Percentiles rank a stretch among this genome's conserved stretches.
phyloP scores from a whole-genome alignment of 2,888 invertebrate species.

The Phorcus lineatus region DNA sequence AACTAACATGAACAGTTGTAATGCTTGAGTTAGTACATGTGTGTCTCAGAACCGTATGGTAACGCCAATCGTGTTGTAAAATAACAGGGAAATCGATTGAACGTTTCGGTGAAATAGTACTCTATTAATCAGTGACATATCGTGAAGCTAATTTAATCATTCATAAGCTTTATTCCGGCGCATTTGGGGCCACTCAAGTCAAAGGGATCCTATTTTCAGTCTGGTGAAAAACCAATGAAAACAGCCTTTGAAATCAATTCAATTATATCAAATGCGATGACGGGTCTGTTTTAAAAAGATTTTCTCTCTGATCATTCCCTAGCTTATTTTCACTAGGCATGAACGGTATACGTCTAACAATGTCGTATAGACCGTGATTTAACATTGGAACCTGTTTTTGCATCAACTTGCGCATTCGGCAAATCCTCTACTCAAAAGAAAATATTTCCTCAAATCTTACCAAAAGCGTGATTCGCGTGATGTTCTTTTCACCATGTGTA shows the following conservation, averaged over 20 bases:
- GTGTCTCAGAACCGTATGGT: no score
- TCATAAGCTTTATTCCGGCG: conserved; percentile 1
- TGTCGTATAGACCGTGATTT: neutral
- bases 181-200: neutral
- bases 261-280: neutral
- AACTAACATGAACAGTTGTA: no score
- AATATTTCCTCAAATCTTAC: conserved; percentile 15
- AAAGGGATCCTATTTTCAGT: neutral
- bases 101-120: neutral
- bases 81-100: conserved; percentile 8
- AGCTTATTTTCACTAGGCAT: neutral
- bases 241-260: conserved; percentile 10
- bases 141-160: conserved; percentile 4
- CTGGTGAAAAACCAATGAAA: conserved; percentile 4
- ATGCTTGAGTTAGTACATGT: no score
- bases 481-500: conserved; percentile 10
- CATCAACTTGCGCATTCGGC: neutral
- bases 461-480: conserved; percentile 5
- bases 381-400: neutral
- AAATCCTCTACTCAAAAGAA: conserved; percentile 1
- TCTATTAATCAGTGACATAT: conserved; percentile 15
- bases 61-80: neutral
- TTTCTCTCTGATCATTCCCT: neutral
- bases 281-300: neutral
- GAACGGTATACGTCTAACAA: neutral